Evolutionary conservation across 2,888 invertebrate genomes (phyloP).

Genomic region (Ceraclea dissimilis): DNA sequence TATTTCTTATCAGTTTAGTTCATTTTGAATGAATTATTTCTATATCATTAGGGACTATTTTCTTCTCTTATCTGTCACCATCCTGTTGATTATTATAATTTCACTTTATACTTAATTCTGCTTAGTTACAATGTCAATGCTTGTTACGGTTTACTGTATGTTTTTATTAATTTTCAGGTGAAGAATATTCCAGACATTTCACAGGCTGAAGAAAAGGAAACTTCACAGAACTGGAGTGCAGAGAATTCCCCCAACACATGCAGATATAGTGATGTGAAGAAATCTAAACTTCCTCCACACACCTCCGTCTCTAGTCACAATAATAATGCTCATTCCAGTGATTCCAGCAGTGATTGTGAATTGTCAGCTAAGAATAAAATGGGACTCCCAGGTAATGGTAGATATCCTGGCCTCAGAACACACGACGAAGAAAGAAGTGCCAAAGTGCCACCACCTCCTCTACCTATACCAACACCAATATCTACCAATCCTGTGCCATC

Average conservation of each 20-base stretch:
- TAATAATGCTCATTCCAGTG: slow-evolving; percentile 21
- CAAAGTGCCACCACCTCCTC: neutral
- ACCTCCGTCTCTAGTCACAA: neutral
- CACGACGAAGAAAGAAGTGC: slow-evolving; percentile 2
- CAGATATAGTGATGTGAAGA: slow-evolving; percentile 18
- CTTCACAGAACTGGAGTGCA: slow-evolving; percentile 34
- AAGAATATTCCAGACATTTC: slow-evolving; percentile 71
- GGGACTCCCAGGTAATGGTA: slow-evolving; percentile 11
- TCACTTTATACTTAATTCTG: too few species aligned
- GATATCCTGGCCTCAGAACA: neutral
- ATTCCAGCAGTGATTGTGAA: slow-evolving; percentile 21
- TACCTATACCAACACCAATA: neutral
- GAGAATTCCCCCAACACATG: slow-evolving; percentile 39
- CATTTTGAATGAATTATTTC: too few species aligned
- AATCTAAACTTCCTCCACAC: neutral
- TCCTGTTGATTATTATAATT: too few species aligned
- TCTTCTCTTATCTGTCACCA: too few species aligned
- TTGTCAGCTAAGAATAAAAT: slow-evolving; percentile 9
- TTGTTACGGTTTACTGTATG: neutral
- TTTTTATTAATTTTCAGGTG: slow-evolving; percentile 37
- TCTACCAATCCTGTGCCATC: neutral
- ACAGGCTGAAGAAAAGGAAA: slow-evolving; percentile 54
- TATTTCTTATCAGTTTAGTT: too few species aligned
- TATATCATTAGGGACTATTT: too few species aligned
- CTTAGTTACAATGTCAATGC: too few species aligned